Conservation (phyloP, 2,113 vertebrate species). For the Symphodus melops region DNA sequence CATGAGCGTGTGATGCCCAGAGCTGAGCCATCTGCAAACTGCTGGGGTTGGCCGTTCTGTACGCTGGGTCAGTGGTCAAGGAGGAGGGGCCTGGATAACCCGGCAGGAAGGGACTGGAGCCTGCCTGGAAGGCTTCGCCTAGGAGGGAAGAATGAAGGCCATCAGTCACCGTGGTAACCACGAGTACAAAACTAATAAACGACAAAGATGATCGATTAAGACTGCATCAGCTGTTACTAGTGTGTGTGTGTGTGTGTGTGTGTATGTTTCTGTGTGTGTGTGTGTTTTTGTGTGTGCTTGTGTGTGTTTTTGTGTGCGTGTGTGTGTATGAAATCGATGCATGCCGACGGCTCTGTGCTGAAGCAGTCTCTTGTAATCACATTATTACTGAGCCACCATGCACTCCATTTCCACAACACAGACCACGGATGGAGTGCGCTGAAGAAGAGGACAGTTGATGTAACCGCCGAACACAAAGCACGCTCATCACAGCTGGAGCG, state of each 20-base stretch:
- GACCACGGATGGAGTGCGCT: constrained; percentile 57
- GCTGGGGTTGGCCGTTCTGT: constrained; percentile 86
- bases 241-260: not conserved
- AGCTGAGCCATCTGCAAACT: constrained; percentile 89
- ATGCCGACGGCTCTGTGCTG: constrained; percentile 38
- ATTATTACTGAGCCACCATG: constrained; percentile 56
- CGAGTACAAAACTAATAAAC: not conserved
- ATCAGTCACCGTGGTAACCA: constrained; percentile 42
- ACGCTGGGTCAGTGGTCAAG: constrained; percentile 84
- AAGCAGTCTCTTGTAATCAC: constrained; percentile 62
- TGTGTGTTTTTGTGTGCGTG: not conserved
- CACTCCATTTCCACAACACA: constrained; percentile 58
- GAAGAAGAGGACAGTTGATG: constrained; percentile 48
- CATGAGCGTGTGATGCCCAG: constrained; percentile 82
- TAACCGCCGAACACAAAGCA: constrained; percentile 29
- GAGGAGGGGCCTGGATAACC: constrained; percentile 84
- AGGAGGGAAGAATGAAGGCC: constrained; percentile 5
- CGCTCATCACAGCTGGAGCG: constrained; percentile 15
- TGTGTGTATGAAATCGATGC: constrained; percentile 42
- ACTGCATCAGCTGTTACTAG: not conserved
- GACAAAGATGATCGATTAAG: not conserved
- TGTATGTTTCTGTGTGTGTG: constrained; percentile 2
- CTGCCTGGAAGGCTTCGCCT: constrained; percentile 86
- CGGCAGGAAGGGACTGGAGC: constrained; percentile 84
- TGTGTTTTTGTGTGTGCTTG: constrained; percentile 1